Evolutionary conservation across 2,888 invertebrate species (phyloP).

Genomic region (Encarsia formosa): DNA sequence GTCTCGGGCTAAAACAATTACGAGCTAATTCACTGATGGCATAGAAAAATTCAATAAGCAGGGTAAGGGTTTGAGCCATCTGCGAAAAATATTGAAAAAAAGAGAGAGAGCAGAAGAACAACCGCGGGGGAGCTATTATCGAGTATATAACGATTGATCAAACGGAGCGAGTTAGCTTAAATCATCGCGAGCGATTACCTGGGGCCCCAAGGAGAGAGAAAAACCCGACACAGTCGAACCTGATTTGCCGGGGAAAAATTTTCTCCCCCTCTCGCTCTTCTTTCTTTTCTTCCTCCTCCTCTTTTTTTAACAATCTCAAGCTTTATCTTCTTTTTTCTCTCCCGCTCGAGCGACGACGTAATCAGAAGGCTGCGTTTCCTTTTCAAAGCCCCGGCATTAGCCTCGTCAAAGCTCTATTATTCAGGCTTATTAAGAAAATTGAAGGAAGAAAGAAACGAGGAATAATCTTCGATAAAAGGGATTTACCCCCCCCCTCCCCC

Average conservation of each 20-base stretch:
- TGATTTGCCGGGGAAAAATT: background rate
- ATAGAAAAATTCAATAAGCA: too few relatives aligned
- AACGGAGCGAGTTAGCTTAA: slow-evolving; percentile 8
- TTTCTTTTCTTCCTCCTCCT: background rate
- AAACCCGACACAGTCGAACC: background rate
- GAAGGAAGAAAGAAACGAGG: too few relatives aligned
- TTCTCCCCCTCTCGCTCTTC: background rate
- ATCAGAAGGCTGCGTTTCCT: background rate
- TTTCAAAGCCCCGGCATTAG: slow-evolving; percentile 3
- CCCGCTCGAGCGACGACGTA: background rate
- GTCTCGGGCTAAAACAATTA: too few relatives aligned
- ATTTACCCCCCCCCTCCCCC: too few relatives aligned
- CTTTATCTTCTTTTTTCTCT: background rate
- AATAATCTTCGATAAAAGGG: too few relatives aligned
- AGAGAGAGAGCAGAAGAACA: too few relatives aligned
- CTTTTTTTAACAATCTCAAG: background rate
- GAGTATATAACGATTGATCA: slow-evolving; percentile 13
- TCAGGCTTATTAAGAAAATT: too few relatives aligned
- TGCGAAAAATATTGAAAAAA: too few relatives aligned
- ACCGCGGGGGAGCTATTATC: background rate
- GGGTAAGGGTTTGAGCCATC: too few relatives aligned
- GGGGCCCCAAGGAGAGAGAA: slow-evolving; percentile 6
- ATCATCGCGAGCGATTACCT: slow-evolving; percentile 17
- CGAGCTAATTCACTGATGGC: too few relatives aligned
- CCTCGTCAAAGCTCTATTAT: slow-evolving; percentile 10